These are phyloP conservation scores for Gobio occitaniae DNA, from an alignment of 2,797 vertebrate genomes.

Conservation along the genomic window DNA sequence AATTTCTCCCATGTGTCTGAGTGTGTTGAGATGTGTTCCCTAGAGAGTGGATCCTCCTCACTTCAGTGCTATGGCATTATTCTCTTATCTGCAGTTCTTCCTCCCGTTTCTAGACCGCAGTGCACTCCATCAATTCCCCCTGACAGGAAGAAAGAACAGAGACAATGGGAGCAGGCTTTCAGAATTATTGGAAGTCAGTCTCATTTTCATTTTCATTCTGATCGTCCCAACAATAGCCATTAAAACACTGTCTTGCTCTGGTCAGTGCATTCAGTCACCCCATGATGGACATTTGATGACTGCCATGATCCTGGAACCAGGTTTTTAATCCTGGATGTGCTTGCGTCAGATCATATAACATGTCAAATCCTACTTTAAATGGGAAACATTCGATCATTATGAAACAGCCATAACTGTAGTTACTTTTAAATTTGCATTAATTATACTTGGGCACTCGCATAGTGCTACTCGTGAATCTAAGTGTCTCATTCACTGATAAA, in stretches of 20 bases:
- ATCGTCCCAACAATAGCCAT: conserved; percentile 52
- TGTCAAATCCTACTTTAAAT: conserved; percentile 14
- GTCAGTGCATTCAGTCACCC: conserved; percentile 16
- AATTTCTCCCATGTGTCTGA: conserved; percentile 54
- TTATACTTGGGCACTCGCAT: neutral
- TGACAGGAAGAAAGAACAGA: conserved; percentile 59
- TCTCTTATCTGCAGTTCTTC: conserved; percentile 64
- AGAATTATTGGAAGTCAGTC: conserved; percentile 65
- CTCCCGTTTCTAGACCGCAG: conserved; percentile 53
- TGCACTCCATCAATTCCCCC: conserved; percentile 63
- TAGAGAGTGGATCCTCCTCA: conserved; percentile 55
- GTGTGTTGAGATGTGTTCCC: conserved; percentile 59
- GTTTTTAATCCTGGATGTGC: conserved; percentile 5
- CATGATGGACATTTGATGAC: conserved; percentile 44
- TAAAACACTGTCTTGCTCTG: conserved; percentile 36
- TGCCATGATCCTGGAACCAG: conserved; percentile 8
- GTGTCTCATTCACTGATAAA: neutral
- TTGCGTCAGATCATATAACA: conserved; percentile 26
- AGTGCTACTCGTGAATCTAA: conserved; percentile 2
- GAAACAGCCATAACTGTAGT: neutral
- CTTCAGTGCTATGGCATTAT: conserved; percentile 59
- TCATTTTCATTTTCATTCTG: conserved; percentile 61
- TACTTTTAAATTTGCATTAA: conserved; percentile 4
- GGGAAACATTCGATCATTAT: neutral
- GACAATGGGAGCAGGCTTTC: conserved; percentile 65